Evolutionary conservation across 2,113 vertebrate genomes (phyloP).

Genomic region (Microtus montanus): DNA sequence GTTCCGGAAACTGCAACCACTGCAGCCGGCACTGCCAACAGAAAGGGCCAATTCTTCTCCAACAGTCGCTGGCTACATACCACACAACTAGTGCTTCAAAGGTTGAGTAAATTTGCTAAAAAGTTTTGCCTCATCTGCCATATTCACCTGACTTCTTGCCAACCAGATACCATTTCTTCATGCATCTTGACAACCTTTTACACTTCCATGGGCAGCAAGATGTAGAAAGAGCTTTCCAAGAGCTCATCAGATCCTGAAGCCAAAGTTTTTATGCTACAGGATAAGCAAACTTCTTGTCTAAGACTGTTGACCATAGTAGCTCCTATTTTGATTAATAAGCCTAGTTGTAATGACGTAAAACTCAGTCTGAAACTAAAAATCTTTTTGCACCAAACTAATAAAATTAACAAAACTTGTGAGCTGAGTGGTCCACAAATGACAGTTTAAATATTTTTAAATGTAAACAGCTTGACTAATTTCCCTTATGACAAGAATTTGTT

Average conservation of each 20-base stretch:
- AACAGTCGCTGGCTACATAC: too few species aligned
- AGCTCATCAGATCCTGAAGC: background rate
- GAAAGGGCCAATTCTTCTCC: background rate
- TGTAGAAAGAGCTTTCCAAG: background rate
- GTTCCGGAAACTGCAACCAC: background rate
- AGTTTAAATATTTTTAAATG: background rate
- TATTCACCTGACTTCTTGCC: background rate
- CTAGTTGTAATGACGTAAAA: background rate
- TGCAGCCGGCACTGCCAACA: background rate
- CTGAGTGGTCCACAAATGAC: background rate
- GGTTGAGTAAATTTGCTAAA: background rate
- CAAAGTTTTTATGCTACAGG: too few species aligned
- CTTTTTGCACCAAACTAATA: background rate
- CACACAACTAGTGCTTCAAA: background rate
- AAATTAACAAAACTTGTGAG: background rate
- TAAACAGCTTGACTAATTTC: slow-evolving; percentile 45
- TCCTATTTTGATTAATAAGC: background rate
- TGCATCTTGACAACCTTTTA: background rate
- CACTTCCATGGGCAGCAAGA: too few species aligned
- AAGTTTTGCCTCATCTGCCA: background rate
- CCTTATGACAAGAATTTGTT: slow-evolving; percentile 49
- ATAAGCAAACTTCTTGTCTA: background rate
- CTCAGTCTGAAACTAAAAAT: background rate
- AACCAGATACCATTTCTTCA: background rate
- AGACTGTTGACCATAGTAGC: too few species aligned